These are phyloP conservation scores for Heliornis fulica DNA, from an alignment of 2,113 vertebrate genomes.

Conservation along the genomic window DNA sequence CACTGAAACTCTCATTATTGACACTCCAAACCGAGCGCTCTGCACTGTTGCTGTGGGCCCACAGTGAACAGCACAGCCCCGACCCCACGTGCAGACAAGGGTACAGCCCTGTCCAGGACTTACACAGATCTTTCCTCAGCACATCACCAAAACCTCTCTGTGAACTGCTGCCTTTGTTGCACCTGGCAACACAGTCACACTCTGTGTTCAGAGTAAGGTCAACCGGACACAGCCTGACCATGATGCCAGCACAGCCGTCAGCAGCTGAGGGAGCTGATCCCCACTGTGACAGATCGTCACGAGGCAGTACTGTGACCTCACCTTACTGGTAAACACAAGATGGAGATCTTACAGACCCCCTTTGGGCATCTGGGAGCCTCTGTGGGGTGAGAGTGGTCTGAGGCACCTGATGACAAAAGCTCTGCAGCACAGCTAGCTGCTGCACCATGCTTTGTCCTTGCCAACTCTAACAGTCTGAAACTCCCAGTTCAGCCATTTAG, in stretches of 20 bases:
- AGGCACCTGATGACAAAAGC: neutral
- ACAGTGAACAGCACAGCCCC: neutral
- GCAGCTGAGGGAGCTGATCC: neutral
- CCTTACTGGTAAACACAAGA: neutral
- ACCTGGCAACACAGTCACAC: neutral
- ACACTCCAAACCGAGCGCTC: neutral
- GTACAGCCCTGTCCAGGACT: neutral
- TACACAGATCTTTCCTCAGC: neutral
- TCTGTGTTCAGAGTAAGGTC: neutral
- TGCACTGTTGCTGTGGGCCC: no score
- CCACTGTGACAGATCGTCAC: neutral
- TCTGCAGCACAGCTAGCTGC: neutral
- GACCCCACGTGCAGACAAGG: fast-evolving
- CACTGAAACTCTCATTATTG: neutral
- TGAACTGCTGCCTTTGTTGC: neutral
- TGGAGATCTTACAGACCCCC: neutral
- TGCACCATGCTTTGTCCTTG: neutral
- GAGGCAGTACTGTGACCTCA: neutral
- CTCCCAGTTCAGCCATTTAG: neutral
- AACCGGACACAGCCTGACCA: neutral
- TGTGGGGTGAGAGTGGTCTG: neutral
- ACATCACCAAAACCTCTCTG: neutral
- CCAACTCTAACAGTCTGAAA: neutral
- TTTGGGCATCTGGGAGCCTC: neutral
- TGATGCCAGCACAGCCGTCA: neutral